These are phyloP conservation scores for Hemicordylus capensis DNA, from an alignment of 2,113 vertebrate genomes.

Conservation along the genomic window DNA sequence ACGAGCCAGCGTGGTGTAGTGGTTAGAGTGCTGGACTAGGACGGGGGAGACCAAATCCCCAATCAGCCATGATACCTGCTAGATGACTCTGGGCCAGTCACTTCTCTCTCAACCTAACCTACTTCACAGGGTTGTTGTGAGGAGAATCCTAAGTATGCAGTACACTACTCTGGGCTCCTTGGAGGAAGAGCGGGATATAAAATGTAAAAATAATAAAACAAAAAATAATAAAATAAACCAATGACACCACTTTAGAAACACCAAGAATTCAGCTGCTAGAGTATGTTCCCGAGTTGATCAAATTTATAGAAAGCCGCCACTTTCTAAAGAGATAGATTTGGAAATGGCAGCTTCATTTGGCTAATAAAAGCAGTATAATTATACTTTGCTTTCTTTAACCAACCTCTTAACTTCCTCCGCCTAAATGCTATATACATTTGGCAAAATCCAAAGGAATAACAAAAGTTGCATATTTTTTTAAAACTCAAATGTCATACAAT, in stretches of 20 bases:
- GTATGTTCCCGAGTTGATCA: background rate
- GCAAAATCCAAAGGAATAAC: background rate
- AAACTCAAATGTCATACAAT: background rate
- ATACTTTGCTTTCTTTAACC: background rate
- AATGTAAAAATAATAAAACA: too few relatives aligned
- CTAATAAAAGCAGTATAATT: background rate
- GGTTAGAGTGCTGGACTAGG: too few relatives aligned
- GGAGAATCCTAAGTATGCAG: too few relatives aligned
- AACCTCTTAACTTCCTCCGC: background rate
- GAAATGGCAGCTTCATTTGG: background rate
- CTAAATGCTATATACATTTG: background rate
- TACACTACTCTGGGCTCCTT: too few relatives aligned
- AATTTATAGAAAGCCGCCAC: background rate
- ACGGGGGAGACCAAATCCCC: too few relatives aligned
- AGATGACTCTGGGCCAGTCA: too few relatives aligned
- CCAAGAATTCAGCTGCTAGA: background rate
- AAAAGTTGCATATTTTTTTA: background rate
- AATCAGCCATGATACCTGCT: too few relatives aligned
- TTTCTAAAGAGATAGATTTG: background rate
- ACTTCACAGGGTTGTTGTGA: too few relatives aligned
- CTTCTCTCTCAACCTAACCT: too few relatives aligned
- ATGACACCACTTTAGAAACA: conserved; percentile 34
- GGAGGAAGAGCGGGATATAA: too few relatives aligned
- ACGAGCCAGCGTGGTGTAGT: too few relatives aligned
- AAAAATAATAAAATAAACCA: conserved; percentile 2